Conservation (phyloP, 2,888 invertebrate species). For the Agrotis puta region DNA sequence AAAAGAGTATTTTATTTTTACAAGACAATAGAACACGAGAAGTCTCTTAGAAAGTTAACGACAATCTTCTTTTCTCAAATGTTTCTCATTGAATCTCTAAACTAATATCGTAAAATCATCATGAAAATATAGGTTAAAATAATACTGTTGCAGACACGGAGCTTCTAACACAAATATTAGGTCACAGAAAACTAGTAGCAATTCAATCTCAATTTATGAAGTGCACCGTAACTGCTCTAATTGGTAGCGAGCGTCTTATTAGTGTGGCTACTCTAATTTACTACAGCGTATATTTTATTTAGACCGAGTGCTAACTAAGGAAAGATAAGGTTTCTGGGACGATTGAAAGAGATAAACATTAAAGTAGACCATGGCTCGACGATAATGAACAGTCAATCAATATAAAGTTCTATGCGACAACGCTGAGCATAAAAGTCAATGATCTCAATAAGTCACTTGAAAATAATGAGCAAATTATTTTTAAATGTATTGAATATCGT, state of each 20-base stretch:
- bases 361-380: not conserved
- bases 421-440: not conserved
- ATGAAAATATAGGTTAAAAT: not conserved
- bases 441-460: no score
- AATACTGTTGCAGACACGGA: not conserved
- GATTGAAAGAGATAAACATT: not conserved
- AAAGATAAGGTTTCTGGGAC: conserved; percentile 17
- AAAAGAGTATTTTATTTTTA: no score
- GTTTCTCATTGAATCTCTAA: not conserved
- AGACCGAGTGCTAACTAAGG: conserved; percentile 4
- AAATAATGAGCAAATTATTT: no score
- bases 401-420: not conserved
- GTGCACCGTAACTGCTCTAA: conserved; percentile 36
- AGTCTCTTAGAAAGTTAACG: not conserved
- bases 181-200: conserved; percentile 29
- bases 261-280: conserved; percentile 22
- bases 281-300: conserved; percentile 4
- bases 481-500: no score
- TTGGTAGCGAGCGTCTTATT: conserved; percentile 41
- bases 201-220: conserved; percentile 44
- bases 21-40: no score
- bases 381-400: not conserved
- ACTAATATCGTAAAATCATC: not conserved
- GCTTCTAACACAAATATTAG: conserved; percentile 19
- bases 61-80: not conserved